Conservation (phyloP, 2,113 vertebrate genomes). For the Melanerpes formicivorus region DNA sequence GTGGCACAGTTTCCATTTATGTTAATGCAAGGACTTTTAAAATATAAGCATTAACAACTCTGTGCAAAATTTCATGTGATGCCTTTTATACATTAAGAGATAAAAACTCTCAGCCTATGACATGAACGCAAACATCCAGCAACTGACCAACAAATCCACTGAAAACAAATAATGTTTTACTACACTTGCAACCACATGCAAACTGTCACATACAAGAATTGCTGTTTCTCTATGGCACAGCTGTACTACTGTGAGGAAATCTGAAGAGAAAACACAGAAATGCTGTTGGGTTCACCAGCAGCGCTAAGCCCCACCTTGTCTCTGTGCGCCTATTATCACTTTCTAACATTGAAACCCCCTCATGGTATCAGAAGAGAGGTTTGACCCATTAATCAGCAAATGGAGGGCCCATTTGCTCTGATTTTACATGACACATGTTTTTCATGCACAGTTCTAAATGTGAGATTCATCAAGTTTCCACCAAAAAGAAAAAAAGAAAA, state of each 20-base stretch:
- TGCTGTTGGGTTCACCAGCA: constrained; percentile 6
- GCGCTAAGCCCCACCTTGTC: constrained; percentile 10
- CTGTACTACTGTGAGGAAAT: not conserved
- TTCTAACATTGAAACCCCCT: constrained; percentile 54
- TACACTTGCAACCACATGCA: not conserved
- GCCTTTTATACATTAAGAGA: not conserved
- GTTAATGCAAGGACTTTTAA: not conserved
- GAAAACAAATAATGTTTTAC: not conserved
- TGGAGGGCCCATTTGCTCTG: constrained; percentile 53
- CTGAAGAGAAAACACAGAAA: not conserved
- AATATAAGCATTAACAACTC: not conserved
- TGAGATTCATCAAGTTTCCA: constrained; percentile 61
- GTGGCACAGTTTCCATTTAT: not conserved
- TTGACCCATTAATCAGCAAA: constrained; percentile 65
- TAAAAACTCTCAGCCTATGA: not conserved
- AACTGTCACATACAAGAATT: not conserved
- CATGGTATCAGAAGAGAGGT: not conserved
- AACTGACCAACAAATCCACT: not conserved
- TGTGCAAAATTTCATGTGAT: not conserved
- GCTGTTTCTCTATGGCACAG: not conserved
- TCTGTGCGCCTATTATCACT: constrained; percentile 48
- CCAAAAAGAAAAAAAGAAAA: not conserved
- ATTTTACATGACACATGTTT: constrained; percentile 51
- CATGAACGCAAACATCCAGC: not conserved
- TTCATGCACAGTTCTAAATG: constrained; percentile 18